phyloP scores from a whole-genome alignment of 2,113 vertebrate genomes.

The Oncorhynchus kisutch region DNA sequence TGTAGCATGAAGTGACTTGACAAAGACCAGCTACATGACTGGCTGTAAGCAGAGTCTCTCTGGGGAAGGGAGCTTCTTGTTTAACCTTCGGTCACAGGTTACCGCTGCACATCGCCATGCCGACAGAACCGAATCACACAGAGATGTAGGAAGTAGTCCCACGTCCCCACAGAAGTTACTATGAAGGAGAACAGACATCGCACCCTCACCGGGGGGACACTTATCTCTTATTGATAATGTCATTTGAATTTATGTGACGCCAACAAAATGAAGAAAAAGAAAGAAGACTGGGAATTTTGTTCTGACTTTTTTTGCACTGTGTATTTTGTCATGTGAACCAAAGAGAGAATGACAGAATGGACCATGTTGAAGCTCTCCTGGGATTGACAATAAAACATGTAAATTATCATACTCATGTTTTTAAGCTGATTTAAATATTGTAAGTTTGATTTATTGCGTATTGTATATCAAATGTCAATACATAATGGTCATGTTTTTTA shows the following conservation, averaged over 20 bases:
- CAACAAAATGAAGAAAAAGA: slow-evolving; percentile 10
- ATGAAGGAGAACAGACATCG: slow-evolving; percentile 37
- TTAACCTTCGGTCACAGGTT: slow-evolving; percentile 33
- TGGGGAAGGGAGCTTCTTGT: slow-evolving; percentile 17
- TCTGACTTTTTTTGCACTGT: slow-evolving; percentile 56
- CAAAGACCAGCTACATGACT: slow-evolving; percentile 22
- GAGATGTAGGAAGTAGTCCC: not conserved
- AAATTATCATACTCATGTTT: not conserved
- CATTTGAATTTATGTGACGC: slow-evolving; percentile 17
- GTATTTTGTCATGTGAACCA: slow-evolving; percentile 48
- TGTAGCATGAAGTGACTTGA: slow-evolving; percentile 33
- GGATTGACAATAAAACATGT: not conserved
- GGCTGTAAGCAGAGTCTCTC: not conserved
- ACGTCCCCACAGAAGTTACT: slow-evolving; percentile 20
- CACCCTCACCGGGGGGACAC: not conserved
- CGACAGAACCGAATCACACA: slow-evolving; percentile 5
- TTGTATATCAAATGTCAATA: not conserved
- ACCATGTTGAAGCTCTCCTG: too few species aligned
- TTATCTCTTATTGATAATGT: slow-evolving; percentile 27
- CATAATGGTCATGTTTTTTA: not conserved
- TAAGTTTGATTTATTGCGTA: not conserved
- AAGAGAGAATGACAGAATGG: not conserved
- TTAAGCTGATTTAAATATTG: not conserved
- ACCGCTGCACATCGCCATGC: not conserved
- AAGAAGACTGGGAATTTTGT: slow-evolving; percentile 31